Evolutionary conservation across 2,113 vertebrate genomes (phyloP).

Genomic region (Chloroceryle aenea): DNA sequence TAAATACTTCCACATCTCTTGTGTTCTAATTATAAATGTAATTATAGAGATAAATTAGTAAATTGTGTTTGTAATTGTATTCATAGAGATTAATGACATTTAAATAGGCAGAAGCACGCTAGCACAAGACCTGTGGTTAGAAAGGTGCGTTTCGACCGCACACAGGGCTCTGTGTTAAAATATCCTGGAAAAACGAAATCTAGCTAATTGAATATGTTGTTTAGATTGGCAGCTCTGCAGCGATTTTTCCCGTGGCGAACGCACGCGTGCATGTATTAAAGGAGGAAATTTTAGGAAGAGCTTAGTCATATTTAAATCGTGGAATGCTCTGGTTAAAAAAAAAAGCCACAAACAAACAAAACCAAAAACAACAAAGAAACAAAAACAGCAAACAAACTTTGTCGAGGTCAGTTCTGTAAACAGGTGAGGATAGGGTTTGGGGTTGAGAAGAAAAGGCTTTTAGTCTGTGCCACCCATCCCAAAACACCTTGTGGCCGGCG

Average conservation of each 20-base stretch:
- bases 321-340: not conserved
- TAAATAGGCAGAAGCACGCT: slow-evolving; percentile 67
- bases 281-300: slow-evolving; percentile 26
- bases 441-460: slow-evolving; percentile 8
- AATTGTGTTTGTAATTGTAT: slow-evolving; percentile 80
- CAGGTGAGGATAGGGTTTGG: not conserved
- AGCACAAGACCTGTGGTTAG: slow-evolving; percentile 51
- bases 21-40: slow-evolving; percentile 81
- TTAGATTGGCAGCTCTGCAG: slow-evolving; percentile 28
- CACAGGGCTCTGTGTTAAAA: slow-evolving; percentile 52
- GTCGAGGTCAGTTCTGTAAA: not conserved
- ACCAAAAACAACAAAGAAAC: not conserved
- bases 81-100: slow-evolving; percentile 79
- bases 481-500: not conserved
- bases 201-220: slow-evolving; percentile 59
- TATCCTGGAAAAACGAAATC: slow-evolving; percentile 67
- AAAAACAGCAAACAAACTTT: not conserved
- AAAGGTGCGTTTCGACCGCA: slow-evolving; percentile 20
- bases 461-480: not conserved
- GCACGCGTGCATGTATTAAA: not conserved
- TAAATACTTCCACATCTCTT: slow-evolving; percentile 75
- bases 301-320: not conserved
- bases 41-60: slow-evolving; percentile 80
- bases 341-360: not conserved
- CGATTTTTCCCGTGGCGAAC: not conserved